Conservation (phyloP, 2,113 vertebrate species). For the Silurus glanis region DNA sequence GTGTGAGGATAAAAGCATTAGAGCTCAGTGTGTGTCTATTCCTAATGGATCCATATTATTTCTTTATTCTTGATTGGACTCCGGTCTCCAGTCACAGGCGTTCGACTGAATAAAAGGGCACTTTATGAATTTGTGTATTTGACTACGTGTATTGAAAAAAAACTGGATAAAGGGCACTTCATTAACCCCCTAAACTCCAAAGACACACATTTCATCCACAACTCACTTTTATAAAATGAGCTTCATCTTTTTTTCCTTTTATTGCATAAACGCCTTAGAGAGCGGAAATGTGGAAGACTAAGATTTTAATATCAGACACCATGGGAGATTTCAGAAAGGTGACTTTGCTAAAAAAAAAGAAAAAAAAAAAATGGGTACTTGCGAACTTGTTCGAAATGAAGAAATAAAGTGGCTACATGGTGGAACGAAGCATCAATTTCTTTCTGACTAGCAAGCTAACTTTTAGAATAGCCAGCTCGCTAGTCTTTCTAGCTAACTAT, state of each 20-base stretch:
- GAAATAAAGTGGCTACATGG: background rate
- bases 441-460: background rate
- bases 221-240: background rate
- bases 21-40: constrained; percentile 11
- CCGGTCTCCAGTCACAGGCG: background rate
- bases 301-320: background rate
- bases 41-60: constrained; percentile 7
- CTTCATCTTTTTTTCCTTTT: background rate
- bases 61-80: constrained; percentile 9
- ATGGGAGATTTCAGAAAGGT: background rate
- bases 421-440: background rate
- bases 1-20: constrained; percentile 6
- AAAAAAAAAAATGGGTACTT: background rate
- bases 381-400: background rate
- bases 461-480: background rate
- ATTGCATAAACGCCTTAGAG: background rate
- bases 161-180: background rate
- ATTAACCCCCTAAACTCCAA: background rate
- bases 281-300: background rate
- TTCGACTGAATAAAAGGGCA: background rate
- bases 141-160: background rate
- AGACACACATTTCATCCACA: background rate
- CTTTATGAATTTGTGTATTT: background rate
- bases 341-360: background rate
- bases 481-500: background rate